Evolutionary conservation across 2,797 vertebrate genomes (phyloP), one percentile per base, ranked within the genome.

Genomic region (Furcifer pardalis): DNA sequence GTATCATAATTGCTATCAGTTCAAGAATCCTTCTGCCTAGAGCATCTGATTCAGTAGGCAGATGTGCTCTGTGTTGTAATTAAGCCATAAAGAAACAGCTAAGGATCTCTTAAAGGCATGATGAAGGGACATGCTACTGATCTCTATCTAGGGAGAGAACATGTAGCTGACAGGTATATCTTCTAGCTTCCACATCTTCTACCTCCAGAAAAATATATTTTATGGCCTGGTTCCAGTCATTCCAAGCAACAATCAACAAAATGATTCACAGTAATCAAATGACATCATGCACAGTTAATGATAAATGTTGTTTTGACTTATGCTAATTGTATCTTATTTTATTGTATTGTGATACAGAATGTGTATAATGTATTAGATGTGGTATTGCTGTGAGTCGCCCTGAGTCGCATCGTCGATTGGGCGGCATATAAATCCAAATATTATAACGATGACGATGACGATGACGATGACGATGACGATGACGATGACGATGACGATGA

Each of bases 21-120:
- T 90, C 72, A 79, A 83, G 2, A 77, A 86, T 40, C 62, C 71
- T 84, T 77, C 65, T 85, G 84, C 79, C 42, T 59, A 79, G 59
- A 49, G 13, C 82, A 89, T n/a, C 1, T n/a, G 73, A 87, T 71
- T 81, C 82, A 40, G 75, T 0, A 30, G 56, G 81, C 89, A 82
- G 44, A 84, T 93, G 84, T 32, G 71, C 87, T 82, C 49, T 92
- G 84, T 89, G 83, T 91, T 86, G 88, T 68, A 83, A 86, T 32
- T 52, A 74, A 84, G 82, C 86, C 90, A 88, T 40, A 91, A 76
- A 69, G 82, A 83, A 79, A 42, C n/a, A 66, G 32, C 0, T 0
- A 49, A 88, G 83, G 66, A 88, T 87, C 84, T 79, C 85, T 89
- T 15, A 0, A 13, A 72, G 92, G 88, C 82, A 37, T 86, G 62